Conservation (phyloP, 2,888 invertebrate genomes). For the Ectemnius continuus region DNA sequence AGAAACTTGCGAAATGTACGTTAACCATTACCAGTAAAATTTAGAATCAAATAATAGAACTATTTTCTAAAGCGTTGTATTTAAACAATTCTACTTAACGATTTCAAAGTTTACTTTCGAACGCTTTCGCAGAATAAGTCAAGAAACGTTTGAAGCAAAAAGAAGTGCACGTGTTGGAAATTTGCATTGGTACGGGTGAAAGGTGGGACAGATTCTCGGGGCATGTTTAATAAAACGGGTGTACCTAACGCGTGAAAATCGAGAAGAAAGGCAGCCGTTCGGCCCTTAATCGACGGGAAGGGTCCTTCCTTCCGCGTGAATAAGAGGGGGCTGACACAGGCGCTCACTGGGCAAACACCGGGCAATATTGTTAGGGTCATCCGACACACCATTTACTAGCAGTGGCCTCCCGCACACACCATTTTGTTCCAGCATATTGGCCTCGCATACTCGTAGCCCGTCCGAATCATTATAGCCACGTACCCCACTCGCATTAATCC, state of each 20-base stretch:
- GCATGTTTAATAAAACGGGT: conserved; percentile 12
- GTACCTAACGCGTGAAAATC: conserved; percentile 10
- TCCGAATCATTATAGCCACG: conserved; percentile 47
- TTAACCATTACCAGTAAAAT: too few relatives aligned
- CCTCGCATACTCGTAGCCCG: conserved; percentile 38
- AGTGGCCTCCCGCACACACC: conserved; percentile 32
- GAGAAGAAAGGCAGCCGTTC: conserved; percentile 14
- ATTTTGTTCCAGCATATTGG: conserved; percentile 53
- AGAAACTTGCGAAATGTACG: too few relatives aligned
- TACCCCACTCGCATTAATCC: conserved; percentile 54
- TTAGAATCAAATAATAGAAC: too few relatives aligned
- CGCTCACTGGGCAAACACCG: conserved; percentile 65
- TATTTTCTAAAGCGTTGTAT: too few relatives aligned
- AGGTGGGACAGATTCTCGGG: too few relatives aligned
- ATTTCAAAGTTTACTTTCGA: too few relatives aligned
- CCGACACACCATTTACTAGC: conserved; percentile 67
- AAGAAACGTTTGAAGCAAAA: too few relatives aligned
- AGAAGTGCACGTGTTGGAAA: too few relatives aligned
- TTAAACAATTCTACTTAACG: too few relatives aligned
- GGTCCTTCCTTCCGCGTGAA: conserved; percentile 41
- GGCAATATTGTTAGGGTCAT: conserved; percentile 70
- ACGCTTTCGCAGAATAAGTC: too few relatives aligned
- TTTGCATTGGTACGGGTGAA: too few relatives aligned
- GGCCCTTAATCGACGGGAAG: conserved; percentile 37
- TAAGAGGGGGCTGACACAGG: conserved; percentile 55